phyloP scores from a whole-genome alignment of 2,888 invertebrate genomes.

The Asteroscopus sphinx region DNA sequence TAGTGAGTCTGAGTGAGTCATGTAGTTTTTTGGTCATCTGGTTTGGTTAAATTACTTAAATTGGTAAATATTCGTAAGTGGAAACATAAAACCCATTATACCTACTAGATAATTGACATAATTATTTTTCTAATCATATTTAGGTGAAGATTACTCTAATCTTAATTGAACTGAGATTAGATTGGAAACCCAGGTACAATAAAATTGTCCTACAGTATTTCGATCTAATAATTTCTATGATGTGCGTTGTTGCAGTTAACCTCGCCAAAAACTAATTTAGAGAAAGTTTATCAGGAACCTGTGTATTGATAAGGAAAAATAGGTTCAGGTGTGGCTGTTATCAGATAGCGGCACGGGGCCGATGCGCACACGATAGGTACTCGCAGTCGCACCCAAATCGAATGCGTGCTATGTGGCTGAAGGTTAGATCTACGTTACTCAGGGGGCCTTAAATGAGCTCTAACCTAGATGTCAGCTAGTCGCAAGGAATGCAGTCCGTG shows the following conservation, averaged over 20 bases:
- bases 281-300: conserved; percentile 74
- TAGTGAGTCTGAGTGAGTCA: no score
- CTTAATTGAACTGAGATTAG: conserved; percentile 41
- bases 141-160: conserved; percentile 26
- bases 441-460: no score
- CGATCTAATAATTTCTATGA: background rate
- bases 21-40: no score
- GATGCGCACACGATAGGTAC: conserved; percentile 29
- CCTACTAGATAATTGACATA: conserved; percentile 3
- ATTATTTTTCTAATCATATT: conserved; percentile 10
- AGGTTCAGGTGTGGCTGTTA: conserved; percentile 83
- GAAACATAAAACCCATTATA: background rate
- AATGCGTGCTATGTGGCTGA: conserved; percentile 12
- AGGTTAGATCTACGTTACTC: background rate
- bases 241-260: conserved; percentile 9
- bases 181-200: conserved; percentile 4
- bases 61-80: no score
- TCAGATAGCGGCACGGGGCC: conserved; percentile 59
- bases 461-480: no score
- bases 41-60: no score
- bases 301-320: conserved; percentile 75
- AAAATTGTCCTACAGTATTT: background rate
- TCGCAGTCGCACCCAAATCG: conserved; percentile 5
- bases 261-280: conserved; percentile 54
- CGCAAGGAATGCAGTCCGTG: no score